Percentiles rank a stretch among this genome's conserved stretches.
phyloP scores from a whole-genome alignment of 2,888 invertebrate species.

The Stramonita haemastoma region DNA sequence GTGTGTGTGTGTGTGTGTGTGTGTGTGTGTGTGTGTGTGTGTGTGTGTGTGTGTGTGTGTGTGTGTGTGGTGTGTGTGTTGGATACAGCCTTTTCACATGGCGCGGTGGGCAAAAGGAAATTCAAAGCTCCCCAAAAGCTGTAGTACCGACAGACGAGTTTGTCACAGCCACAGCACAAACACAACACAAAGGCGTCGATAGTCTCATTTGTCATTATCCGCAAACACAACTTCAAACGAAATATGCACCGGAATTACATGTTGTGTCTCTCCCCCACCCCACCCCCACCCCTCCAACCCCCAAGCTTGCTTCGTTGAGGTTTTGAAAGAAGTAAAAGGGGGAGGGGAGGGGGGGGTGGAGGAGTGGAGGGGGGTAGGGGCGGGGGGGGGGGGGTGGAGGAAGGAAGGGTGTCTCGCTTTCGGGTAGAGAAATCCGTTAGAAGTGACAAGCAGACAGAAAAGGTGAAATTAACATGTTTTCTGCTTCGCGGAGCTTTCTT shows the following conservation, averaged over 20 bases:
- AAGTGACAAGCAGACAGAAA: slow-evolving; percentile 15
- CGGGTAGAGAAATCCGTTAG: neutral
- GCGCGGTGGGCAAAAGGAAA: neutral
- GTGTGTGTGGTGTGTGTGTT: too few relatives aligned
- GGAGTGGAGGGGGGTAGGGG: neutral
- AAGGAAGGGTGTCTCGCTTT: neutral
- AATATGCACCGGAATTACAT: slow-evolving; percentile 18
- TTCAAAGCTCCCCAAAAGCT: neutral
- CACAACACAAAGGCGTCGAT: neutral
- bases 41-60: too few relatives aligned
- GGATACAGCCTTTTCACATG: too few relatives aligned
- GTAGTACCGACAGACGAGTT: neutral
- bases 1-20: too few relatives aligned
- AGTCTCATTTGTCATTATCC: neutral
- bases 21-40: too few relatives aligned
- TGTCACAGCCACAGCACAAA: slow-evolving; percentile 12
- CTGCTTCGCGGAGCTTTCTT: slow-evolving; percentile 18
- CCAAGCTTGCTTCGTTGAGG: too few relatives aligned
- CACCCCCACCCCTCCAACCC: neutral
- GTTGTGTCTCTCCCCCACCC: neutral
- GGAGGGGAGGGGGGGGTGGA: neutral
- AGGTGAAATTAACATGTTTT: slow-evolving; percentile 22
- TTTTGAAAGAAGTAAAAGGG: neutral
- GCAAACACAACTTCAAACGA: neutral
- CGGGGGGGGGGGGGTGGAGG: neutral